phyloP scores from a whole-genome alignment of 2,113 vertebrate genomes.

The Silurus meridionalis region DNA sequence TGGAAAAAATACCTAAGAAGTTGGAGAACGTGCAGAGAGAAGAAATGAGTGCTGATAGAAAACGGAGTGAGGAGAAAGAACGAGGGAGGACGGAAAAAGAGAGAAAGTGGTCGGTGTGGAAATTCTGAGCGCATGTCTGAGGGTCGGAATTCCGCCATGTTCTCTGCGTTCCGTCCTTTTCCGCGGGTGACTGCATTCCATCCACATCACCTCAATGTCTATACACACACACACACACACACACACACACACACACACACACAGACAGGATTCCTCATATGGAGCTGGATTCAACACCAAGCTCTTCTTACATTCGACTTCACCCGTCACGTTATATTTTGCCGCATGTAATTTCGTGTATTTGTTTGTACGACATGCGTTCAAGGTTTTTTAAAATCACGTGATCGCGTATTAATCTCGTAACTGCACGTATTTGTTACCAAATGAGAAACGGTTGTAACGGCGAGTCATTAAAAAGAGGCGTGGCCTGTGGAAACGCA shows the following conservation, averaged over 20 bases:
- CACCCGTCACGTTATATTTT: too few species aligned
- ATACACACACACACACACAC: not conserved
- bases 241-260: not conserved
- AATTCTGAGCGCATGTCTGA: conserved; percentile 47
- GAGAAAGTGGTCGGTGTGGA: conserved; percentile 20
- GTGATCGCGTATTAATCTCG: too few species aligned
- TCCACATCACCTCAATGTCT: conserved; percentile 18
- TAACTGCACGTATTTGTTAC: too few species aligned
- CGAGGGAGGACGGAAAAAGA: not conserved
- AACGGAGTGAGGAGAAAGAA: not conserved
- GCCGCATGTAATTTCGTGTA: too few species aligned
- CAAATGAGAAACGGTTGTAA: too few species aligned
- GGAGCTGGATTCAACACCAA: not conserved
- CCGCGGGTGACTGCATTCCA: conserved; percentile 12
- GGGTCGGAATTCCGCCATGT: not conserved
- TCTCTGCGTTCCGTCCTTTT: not conserved
- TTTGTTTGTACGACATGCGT: not conserved
- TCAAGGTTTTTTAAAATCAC: too few species aligned
- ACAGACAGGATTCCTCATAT: not conserved
- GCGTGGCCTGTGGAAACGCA: too few species aligned
- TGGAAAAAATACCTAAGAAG: not conserved
- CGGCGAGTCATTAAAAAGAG: too few species aligned
- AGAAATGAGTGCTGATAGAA: not conserved
- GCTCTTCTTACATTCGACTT: not conserved
- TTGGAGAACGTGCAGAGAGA: not conserved